Evolutionary conservation across 2,113 vertebrate genomes (phyloP).

Genomic region (Nothocercus julius): DNA sequence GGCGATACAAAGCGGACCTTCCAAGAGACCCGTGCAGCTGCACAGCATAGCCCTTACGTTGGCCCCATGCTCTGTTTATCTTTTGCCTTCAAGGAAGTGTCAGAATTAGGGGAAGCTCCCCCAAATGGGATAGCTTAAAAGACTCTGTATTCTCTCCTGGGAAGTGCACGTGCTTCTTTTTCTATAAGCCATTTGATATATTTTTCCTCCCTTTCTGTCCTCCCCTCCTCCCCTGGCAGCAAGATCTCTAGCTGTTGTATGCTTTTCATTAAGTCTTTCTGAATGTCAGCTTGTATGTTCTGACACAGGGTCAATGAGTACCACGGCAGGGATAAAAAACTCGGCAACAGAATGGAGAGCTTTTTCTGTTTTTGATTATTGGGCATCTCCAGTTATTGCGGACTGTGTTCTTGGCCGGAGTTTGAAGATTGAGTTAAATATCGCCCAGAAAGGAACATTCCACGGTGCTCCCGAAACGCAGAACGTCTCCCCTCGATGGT

Average conservation of each 20-base stretch:
- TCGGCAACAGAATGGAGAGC: not conserved
- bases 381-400: not conserved
- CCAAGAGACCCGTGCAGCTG: conserved; percentile 56
- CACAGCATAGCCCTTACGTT: conserved; percentile 32
- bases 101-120: conserved; percentile 30
- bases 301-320: conserved; percentile 44
- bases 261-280: conserved; percentile 65
- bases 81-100: conserved; percentile 58
- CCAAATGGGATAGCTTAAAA: conserved; percentile 33
- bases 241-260: conserved; percentile 17
- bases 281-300: conserved; percentile 28
- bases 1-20: conserved; percentile 44
- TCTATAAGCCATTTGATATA: conserved; percentile 28
- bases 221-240: conserved; percentile 28
- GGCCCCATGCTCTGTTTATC: conserved; percentile 61
- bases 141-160: conserved; percentile 8
- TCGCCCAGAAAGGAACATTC: not conserved
- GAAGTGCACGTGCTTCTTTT: conserved; percentile 6
- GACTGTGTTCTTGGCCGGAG: not conserved
- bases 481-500: not conserved
- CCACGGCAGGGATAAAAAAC: conserved; percentile 11
- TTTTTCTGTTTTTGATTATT: conserved; percentile 43
- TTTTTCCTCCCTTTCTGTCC: not conserved
- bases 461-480: not conserved
- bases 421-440: conserved; percentile 2